Evolutionary conservation across 2,888 invertebrate species (phyloP).

Genomic region (Helicoverpa assulta): DNA sequence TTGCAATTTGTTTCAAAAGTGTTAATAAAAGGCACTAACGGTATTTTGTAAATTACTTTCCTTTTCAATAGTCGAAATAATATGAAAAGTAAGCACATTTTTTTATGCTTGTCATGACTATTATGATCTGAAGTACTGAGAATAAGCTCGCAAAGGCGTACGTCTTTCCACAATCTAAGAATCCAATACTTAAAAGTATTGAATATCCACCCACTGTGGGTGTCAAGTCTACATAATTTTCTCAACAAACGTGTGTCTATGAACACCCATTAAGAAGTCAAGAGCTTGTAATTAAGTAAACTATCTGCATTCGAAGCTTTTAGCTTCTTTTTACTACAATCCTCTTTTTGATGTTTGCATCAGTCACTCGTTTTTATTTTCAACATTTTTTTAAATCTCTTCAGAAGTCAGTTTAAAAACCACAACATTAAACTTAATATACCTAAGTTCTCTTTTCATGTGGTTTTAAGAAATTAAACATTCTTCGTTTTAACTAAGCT

Average conservation of each 20-base stretch:
- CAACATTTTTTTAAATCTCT: conserved; percentile 54
- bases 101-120: no score
- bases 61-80: background rate
- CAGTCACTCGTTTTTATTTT: conserved; percentile 54
- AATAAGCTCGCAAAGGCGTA: no score
- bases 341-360: conserved; percentile 63
- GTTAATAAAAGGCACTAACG: conserved; percentile 2
- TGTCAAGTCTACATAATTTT: conserved; percentile 9
- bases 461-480: conserved; percentile 47
- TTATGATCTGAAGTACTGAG: no score
- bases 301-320: conserved; percentile 67
- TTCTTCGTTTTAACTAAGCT: conserved; percentile 48
- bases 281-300: conserved; percentile 65
- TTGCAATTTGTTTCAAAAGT: background rate
- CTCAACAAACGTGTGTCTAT: conserved; percentile 41
- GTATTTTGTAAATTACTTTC: background rate
- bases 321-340: conserved; percentile 63
- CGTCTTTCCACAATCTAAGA: no score
- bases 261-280: conserved; percentile 65
- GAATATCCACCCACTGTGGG: conserved; percentile 12
- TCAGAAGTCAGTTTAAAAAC: conserved; percentile 40
- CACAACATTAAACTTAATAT: conserved; percentile 51
- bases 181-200: no score
- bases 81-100: no score
- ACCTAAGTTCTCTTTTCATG: conserved; percentile 46